Conservation (phyloP, 2,113 vertebrate genomes). For the Psettodes erumei region DNA sequence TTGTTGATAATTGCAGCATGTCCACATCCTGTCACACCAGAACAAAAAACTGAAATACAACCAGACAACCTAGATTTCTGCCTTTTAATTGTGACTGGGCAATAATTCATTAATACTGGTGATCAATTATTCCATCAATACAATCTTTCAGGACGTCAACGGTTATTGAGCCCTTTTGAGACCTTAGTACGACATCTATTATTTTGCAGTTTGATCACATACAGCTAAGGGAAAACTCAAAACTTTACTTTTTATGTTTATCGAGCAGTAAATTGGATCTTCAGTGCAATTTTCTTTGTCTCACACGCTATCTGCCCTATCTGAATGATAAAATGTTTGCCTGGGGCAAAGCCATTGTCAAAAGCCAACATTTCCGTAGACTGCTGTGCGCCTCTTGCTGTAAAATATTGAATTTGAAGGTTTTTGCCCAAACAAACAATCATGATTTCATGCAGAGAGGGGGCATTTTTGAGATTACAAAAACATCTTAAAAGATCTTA, state of each 20-base stretch:
- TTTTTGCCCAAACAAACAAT: neutral
- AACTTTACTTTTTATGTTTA: neutral
- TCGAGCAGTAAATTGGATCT: neutral
- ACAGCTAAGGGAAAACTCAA: no score
- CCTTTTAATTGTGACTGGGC: neutral
- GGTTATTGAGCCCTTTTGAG: neutral
- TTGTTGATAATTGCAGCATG: conserved; percentile 28
- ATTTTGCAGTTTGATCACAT: neutral
- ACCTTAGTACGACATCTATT: neutral
- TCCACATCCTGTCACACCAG: conserved; percentile 33
- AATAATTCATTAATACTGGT: neutral
- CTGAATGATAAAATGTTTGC: neutral
- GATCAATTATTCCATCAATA: neutral
- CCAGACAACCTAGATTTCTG: neutral
- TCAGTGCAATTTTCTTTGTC: neutral
- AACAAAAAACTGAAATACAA: conserved; percentile 4
- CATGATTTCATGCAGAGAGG: neutral
- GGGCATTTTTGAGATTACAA: neutral
- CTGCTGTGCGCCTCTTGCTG: neutral
- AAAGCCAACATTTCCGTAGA: neutral
- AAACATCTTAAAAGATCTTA: neutral
- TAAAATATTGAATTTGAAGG: neutral
- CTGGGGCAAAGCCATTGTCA: neutral
- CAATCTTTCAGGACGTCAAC: no score
- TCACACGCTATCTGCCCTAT: neutral